Percentiles rank a stretch among this genome's conserved stretches.
phyloP scores from a whole-genome alignment of 2,797 vertebrate species.

The Rhyacichthys aspro region DNA sequence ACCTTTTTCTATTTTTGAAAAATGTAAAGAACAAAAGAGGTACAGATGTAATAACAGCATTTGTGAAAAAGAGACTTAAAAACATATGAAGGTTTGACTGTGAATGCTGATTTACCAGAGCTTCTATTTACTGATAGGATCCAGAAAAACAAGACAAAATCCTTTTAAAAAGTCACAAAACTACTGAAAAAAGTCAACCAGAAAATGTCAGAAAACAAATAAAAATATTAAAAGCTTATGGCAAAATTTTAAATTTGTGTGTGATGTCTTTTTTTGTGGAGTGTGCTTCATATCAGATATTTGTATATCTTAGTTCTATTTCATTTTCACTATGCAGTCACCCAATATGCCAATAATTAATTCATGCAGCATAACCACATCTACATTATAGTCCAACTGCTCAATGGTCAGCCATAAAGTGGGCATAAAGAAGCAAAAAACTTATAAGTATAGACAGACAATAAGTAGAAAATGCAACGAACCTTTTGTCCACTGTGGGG shows the following conservation, averaged over 20 bases:
- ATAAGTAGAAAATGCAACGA: no score
- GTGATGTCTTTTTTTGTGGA: slow-evolving; percentile 39
- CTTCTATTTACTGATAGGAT: slow-evolving; percentile 77
- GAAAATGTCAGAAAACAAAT: slow-evolving; percentile 74
- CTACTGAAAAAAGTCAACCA: slow-evolving; percentile 64
- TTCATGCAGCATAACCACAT: no score
- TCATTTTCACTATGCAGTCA: no score
- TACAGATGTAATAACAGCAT: slow-evolving; percentile 74
- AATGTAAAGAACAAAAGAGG: slow-evolving; percentile 77
- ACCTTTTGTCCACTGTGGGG: no score
- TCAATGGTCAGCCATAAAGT: no score
- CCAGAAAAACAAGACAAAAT: slow-evolving; percentile 59
- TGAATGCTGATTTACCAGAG: slow-evolving; percentile 83
- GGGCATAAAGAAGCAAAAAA: no score
- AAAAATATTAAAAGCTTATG: slow-evolving; percentile 82
- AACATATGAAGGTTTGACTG: slow-evolving; percentile 81
- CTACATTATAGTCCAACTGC: no score
- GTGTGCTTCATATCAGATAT: not conserved
- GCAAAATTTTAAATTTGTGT: slow-evolving; percentile 73
- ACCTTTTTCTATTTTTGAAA: slow-evolving; percentile 84
- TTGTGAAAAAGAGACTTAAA: slow-evolving; percentile 80
- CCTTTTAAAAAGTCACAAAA: slow-evolving; percentile 51
- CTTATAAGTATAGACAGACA: no score
- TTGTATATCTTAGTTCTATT: no score
- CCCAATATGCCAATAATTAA: no score